These are phyloP conservation scores for Pseudopodoces humilis DNA, from an alignment of 2,113 vertebrate species.

Conservation along the genomic window DNA sequence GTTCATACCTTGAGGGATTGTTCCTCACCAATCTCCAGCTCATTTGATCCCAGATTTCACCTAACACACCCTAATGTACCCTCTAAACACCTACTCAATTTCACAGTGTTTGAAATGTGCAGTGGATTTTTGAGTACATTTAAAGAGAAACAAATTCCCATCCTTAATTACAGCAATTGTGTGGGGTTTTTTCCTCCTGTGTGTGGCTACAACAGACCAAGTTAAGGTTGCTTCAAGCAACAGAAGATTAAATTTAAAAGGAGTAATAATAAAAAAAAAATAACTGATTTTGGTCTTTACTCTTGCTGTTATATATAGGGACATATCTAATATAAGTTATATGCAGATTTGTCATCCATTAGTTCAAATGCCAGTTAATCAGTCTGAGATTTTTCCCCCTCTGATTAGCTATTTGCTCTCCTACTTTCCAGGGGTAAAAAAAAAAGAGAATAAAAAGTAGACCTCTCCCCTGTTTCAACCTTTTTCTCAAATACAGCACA, in stretches of 20 bases:
- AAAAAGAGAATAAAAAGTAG: not conserved
- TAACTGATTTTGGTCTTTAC: not conserved
- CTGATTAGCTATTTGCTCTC: not conserved
- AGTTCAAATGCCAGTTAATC: not conserved
- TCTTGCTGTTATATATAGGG: not conserved
- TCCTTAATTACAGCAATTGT: not conserved
- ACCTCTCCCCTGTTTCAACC: not conserved
- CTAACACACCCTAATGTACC: not conserved
- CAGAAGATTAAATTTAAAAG: not conserved
- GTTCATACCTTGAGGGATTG: not conserved
- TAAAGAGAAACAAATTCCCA: not conserved
- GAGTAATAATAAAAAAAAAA: not conserved
- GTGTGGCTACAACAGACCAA: not conserved
- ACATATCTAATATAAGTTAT: not conserved
- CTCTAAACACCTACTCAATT: not conserved
- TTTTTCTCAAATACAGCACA: not conserved
- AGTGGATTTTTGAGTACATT: not conserved
- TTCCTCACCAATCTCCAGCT: not conserved
- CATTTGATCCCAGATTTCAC: not conserved
- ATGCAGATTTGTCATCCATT: not conserved
- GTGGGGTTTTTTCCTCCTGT: accelerated
- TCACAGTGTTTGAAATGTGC: not conserved
- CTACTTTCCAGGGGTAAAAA: not conserved
- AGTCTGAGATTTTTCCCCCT: not conserved
- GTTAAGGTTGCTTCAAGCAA: not conserved